These are phyloP conservation scores for Macrotrachela quadricornifera DNA, from an alignment of 1,140 invertebrate genomes.

Conservation along the genomic window DNA sequence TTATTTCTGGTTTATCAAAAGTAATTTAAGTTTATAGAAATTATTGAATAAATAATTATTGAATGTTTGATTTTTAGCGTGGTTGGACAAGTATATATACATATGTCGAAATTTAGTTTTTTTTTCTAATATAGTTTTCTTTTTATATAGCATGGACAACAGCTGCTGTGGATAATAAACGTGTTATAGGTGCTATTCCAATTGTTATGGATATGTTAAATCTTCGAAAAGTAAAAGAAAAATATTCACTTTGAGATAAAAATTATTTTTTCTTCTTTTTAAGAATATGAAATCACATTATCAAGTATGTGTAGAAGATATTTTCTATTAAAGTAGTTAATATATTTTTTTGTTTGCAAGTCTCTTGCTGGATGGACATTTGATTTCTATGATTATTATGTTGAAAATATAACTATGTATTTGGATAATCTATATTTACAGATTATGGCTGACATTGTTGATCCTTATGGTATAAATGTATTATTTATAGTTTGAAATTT, in stretches of 20 bases:
- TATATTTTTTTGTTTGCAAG: neutral
- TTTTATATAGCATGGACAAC: constrained; percentile 1
- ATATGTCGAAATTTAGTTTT: too few relatives aligned
- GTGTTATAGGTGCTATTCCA: constrained; percentile 19
- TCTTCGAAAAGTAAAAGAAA: constrained; percentile 15
- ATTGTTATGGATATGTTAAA: constrained; percentile 22
- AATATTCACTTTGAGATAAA: too few relatives aligned
- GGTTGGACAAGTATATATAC: too few relatives aligned
- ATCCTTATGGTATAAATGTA: neutral
- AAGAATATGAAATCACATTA: too few relatives aligned
- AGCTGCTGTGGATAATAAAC: constrained; percentile 7
- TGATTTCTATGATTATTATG: constrained; percentile 8
- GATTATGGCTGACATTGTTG: constrained; percentile 1
- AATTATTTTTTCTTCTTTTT: constrained; percentile 13
- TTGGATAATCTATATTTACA: neutral
- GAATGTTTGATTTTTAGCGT: too few relatives aligned
- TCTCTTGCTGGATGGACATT: constrained; percentile 8
- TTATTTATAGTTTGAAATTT: neutral
- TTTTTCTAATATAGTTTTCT: too few relatives aligned
- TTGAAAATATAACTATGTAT: neutral
- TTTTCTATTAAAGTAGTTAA: neutral
- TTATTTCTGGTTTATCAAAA: too few relatives aligned
- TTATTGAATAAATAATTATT: too few relatives aligned
- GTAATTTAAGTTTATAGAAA: too few relatives aligned
- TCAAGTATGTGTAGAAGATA: too few relatives aligned